These are phyloP conservation scores for Aspidiotus rigidus DNA, from an alignment of 2,888 invertebrate species.

Conservation along the genomic window DNA sequence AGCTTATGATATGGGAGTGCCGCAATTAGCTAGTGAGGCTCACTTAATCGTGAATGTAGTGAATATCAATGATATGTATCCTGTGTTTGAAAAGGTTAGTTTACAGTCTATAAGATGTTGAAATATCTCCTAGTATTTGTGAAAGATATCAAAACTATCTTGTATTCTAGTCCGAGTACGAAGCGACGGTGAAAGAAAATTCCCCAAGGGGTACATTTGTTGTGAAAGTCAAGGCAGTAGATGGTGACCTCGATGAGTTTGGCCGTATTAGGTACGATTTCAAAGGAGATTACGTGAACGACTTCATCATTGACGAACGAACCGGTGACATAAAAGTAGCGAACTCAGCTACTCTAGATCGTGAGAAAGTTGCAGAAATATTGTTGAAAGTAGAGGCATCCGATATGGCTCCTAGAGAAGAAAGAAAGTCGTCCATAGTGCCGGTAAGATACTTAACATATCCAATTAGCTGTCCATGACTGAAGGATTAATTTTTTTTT, in stretches of 20 bases:
- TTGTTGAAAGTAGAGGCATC: conserved; percentile 68
- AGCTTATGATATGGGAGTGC: conserved; percentile 79
- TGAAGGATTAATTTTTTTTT: conserved; percentile 17
- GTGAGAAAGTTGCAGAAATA: conserved; percentile 62
- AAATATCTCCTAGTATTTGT: not conserved
- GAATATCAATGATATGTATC: conserved; percentile 82
- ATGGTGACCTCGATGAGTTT: conserved; percentile 67
- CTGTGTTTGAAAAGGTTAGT: conserved; percentile 56
- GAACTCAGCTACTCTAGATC: conserved; percentile 48
- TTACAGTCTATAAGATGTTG: not conserved
- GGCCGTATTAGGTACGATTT: conserved; percentile 70
- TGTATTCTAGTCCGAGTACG: conserved; percentile 47
- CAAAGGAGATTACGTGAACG: conserved; percentile 69
- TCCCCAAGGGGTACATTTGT: conserved; percentile 62
- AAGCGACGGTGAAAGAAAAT: conserved; percentile 66
- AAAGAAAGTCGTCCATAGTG: conserved; percentile 62
- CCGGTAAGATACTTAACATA: conserved; percentile 49
- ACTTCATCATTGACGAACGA: conserved; percentile 62
- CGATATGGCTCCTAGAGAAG: conserved; percentile 64
- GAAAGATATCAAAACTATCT: not conserved
- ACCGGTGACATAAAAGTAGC: conserved; percentile 70
- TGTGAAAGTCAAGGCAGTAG: conserved; percentile 62
- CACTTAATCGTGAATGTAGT: conserved; percentile 64
- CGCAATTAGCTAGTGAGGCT: conserved; percentile 68
- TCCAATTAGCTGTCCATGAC: conserved; percentile 11